A percentile compares a stretch with the other conserved stretches of the same genome.
phyloP scores from a whole-genome alignment of 2,888 invertebrate genomes.

The Carpatolechia fugitivella region DNA sequence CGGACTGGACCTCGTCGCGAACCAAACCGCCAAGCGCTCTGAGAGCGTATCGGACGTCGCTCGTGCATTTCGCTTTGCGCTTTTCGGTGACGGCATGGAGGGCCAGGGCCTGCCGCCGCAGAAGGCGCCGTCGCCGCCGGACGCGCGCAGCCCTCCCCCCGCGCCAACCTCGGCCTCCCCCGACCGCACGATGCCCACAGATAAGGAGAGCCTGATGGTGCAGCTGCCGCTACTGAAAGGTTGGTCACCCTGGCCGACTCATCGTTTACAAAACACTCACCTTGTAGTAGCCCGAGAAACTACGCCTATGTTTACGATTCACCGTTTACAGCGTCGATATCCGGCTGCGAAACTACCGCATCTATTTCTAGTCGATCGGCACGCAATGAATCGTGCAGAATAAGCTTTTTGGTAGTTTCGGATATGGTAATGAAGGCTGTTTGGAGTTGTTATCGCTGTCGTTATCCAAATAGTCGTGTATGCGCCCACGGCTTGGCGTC shows the following conservation, averaged over 20 bases:
- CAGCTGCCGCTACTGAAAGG: slow-evolving; percentile 77
- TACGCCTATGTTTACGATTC: slow-evolving; percentile 13
- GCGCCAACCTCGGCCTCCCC: slow-evolving; percentile 34
- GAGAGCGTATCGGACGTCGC: slow-evolving; percentile 73
- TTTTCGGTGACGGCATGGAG: slow-evolving; percentile 60
- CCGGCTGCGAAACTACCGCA: slow-evolving; percentile 36
- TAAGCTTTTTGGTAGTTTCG: slow-evolving; percentile 13
- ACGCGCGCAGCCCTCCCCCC: slow-evolving; percentile 63
- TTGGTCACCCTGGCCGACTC: slow-evolving; percentile 40
- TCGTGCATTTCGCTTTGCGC: slow-evolving; percentile 71
- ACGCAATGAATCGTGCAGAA: slow-evolving; percentile 22
- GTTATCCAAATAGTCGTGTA: background rate
- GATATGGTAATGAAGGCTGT: slow-evolving; percentile 14
- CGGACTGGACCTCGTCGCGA: slow-evolving; percentile 89
- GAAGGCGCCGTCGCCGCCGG: slow-evolving; percentile 67
- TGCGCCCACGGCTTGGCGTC: slow-evolving; percentile 33
- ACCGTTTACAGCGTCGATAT: slow-evolving; percentile 23
- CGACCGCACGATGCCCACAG: slow-evolving; percentile 54
- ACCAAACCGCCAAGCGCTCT: slow-evolving; percentile 73
- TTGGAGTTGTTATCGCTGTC: slow-evolving; percentile 25
- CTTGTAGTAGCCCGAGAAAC: slow-evolving; percentile 11
- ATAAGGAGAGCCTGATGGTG: slow-evolving; percentile 71
- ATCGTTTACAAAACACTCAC: background rate
- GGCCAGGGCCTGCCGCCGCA: slow-evolving; percentile 55
- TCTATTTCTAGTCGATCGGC: slow-evolving; percentile 41